Conservation (phyloP, 2,797 vertebrate species). For the Lacerta bilineata region DNA sequence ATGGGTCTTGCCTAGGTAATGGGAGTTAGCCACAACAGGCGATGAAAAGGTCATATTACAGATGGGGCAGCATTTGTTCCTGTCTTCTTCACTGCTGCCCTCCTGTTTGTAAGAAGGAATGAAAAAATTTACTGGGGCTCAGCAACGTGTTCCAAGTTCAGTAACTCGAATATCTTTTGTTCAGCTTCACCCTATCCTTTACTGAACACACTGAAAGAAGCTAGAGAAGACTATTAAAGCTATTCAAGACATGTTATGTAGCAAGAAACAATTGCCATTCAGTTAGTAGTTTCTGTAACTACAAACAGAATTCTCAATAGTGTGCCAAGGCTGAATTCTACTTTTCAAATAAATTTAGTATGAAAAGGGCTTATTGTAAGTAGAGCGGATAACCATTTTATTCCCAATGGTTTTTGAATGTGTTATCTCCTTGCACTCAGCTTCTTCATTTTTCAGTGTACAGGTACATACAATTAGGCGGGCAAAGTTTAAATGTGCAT, state of each 20-base stretch:
- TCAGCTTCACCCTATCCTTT: background rate
- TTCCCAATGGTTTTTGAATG: background rate
- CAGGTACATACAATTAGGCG: background rate
- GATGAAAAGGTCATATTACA: conserved; percentile 98
- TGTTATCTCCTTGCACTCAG: background rate
- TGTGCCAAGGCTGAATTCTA: conserved; percentile 9
- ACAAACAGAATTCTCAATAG: background rate
- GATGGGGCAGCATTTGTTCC: conserved; percentile 89
- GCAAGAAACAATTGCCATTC: conserved; percentile 5
- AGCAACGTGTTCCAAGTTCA: background rate
- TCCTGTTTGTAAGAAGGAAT: conserved; percentile 77
- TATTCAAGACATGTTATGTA: conserved; percentile 25
- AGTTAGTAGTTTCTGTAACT: conserved; percentile 39
- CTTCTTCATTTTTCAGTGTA: background rate
- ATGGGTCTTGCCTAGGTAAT: conserved; percentile 97
- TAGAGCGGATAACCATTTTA: rapidly evolving
- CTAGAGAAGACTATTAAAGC: conserved; percentile 20
- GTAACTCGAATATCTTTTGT: conserved; percentile 7
- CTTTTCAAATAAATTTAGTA: background rate
- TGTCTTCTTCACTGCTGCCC: conserved; percentile 85
- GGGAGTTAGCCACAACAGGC: conserved; percentile 92
- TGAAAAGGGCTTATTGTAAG: rapidly evolving
- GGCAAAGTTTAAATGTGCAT: background rate
- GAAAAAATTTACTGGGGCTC: conserved; percentile 9
- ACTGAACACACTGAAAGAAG: background rate